phyloP scores from a whole-genome alignment of 1,140 invertebrate genomes.

The Dendrolimus kikuchii region DNA sequence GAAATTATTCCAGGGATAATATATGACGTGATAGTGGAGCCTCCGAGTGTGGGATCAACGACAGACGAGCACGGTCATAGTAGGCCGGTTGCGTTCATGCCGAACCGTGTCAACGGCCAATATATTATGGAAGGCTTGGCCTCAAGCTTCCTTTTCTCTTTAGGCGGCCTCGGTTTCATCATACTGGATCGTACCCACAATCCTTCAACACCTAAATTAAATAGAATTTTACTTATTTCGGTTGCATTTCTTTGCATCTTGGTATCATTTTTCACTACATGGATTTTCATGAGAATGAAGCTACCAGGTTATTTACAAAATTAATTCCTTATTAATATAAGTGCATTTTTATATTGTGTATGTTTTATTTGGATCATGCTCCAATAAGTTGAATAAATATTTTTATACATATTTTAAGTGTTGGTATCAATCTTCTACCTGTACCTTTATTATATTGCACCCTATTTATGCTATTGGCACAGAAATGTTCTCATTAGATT shows the following conservation, averaged over 20 bases:
- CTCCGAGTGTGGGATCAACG: constrained; percentile 96
- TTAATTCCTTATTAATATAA: constrained; percentile 34
- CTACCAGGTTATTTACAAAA: constrained; percentile 85
- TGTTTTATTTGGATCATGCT: too few relatives aligned
- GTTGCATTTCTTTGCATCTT: constrained; percentile 95
- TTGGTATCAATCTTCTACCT: too few relatives aligned
- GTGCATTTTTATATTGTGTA: constrained; percentile 17
- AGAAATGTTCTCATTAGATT: too few relatives aligned
- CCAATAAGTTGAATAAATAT: constrained; percentile 46
- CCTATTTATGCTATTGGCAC: too few relatives aligned
- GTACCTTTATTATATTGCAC: too few relatives aligned
- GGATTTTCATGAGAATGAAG: constrained; percentile 99
- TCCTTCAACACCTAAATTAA: constrained; percentile 92
- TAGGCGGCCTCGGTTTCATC: constrained; percentile 97
- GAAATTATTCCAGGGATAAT: constrained; percentile 87
- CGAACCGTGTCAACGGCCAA: constrained; percentile 97
- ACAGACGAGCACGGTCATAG: constrained; percentile 97
- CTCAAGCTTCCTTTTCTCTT: constrained; percentile 95
- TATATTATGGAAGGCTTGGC: constrained; percentile 99
- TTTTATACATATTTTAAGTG: constrained; percentile 23
- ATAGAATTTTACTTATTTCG: constrained; percentile 91
- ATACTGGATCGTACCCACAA: constrained; percentile 96
- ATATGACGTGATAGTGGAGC: constrained; percentile 98
- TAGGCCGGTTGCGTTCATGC: constrained; percentile 97
- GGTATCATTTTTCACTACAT: constrained; percentile 96